These are phyloP conservation scores for Meloe dianella DNA, from an alignment of 2,888 invertebrate species.

Conservation along the genomic window DNA sequence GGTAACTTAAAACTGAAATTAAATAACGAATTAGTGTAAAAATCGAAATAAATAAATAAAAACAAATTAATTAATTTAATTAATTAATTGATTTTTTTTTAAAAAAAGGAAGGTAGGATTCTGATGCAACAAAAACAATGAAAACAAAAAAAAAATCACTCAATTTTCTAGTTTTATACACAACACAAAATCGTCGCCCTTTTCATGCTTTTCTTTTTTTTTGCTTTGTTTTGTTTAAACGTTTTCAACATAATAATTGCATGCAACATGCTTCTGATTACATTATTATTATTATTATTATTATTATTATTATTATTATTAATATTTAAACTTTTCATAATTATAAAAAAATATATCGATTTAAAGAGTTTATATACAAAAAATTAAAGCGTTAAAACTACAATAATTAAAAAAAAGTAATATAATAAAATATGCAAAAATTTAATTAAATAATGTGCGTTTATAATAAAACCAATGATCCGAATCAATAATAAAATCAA, in stretches of 20 bases:
- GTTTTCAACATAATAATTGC: background rate
- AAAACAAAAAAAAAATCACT: too few relatives aligned
- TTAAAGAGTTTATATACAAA: background rate
- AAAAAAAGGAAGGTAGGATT: too few relatives aligned
- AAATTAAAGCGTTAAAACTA: slow-evolving; percentile 1
- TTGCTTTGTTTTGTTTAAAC: too few relatives aligned
- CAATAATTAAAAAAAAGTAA: background rate
- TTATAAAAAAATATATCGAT: background rate
- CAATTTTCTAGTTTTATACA: too few relatives aligned
- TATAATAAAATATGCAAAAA: background rate
- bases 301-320: background rate
- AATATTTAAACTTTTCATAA: too few relatives aligned
- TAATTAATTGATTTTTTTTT: background rate
- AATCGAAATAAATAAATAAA: slow-evolving; percentile 41
- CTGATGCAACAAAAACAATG: too few relatives aligned
- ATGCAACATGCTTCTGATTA: background rate
- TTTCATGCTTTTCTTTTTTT: too few relatives aligned
- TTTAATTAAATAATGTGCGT: background rate
- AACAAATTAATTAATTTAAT: slow-evolving; percentile 17
- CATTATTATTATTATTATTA: background rate
- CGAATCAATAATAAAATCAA: background rate
- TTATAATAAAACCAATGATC: slow-evolving; percentile 1
- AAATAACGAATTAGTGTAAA: slow-evolving; percentile 57
- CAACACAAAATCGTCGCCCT: too few relatives aligned
- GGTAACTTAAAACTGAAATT: slow-evolving; percentile 62